Evolutionary conservation across 2,797 vertebrate species (phyloP), one percentile per base, ranked within the genome.

Genomic region (Poecilia velifera): DNA sequence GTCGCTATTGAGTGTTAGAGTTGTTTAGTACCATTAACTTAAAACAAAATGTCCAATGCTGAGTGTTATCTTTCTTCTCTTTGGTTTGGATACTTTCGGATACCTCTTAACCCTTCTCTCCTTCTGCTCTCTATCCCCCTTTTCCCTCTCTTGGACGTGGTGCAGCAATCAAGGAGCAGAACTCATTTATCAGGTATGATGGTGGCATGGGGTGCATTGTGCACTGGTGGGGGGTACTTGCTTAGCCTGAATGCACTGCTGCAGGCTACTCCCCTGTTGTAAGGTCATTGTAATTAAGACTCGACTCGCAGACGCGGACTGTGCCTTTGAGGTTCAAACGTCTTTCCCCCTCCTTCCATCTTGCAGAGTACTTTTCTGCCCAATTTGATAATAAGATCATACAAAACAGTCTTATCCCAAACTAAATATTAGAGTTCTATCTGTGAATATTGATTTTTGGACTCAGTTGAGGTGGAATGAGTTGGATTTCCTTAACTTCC

Each of bases 261-360:
- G 88, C 82, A 91, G 92, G 92, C 94, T 79, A 86, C 82, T 88
- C 90, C 85, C 88, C 92, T 87, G 89, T 86, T 92, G 91, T 93
- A 95, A 95, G 95, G 94, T 96, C 94, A 95, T 90, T 90, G 90
- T 94, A 94, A 95, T 95, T 95, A 95, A 94, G 91, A 89, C 84
- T 84, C 53, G 86, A 86, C 91, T 93, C 91, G 77, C 87, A 91
- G 92, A 83, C 85, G 86, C 77, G 76, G 81, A 88, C 90, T 82
- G 85, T 94, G 94, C 90, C 95, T 94, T 90, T 93, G 90, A 94
- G 95, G 91, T 94, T 90, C 93, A 91, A 90, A 93, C 89, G 91
- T 88, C 92, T 93, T 92, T 92, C 79, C 88, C 83, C 31, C 59
- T 16, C 53, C 31, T 34, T 31, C 79, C 88, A 87, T 89, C 91